phyloP scores from a whole-genome alignment of 2,888 invertebrate genomes.

The Notocelia uddmanniana region DNA sequence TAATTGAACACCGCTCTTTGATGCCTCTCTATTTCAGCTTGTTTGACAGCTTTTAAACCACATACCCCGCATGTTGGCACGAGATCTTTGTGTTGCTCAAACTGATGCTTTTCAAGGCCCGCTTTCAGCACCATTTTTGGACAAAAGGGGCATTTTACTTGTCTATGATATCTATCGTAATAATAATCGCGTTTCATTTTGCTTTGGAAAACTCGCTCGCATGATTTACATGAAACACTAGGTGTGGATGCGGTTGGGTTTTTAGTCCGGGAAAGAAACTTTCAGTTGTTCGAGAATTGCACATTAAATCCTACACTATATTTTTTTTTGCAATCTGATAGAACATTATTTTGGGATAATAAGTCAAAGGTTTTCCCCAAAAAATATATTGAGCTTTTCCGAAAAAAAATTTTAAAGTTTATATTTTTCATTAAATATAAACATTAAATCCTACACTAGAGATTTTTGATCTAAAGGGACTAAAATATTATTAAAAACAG shows the following conservation, averaged over 20 bases:
- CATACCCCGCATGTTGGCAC: constrained; percentile 21
- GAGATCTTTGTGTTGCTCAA: neutral
- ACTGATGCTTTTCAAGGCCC: neutral
- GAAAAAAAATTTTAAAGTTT: too few species aligned
- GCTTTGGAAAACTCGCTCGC: neutral
- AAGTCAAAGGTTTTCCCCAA: too few species aligned
- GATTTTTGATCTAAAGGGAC: too few species aligned
- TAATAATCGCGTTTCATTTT: neutral
- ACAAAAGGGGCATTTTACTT: constrained; percentile 9
- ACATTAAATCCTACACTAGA: too few species aligned
- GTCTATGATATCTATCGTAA: neutral
- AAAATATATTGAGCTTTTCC: too few species aligned
- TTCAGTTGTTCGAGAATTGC: too few species aligned
- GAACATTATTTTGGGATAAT: too few species aligned
- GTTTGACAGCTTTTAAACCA: neutral
- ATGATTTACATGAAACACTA: neutral
- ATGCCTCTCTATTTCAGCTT: neutral
- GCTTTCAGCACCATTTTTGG: neutral
- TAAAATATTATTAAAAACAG: too few species aligned
- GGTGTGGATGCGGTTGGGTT: constrained; percentile 7
- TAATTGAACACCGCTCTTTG: constrained; percentile 4
- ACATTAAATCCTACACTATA: too few species aligned
- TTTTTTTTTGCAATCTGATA: too few species aligned
- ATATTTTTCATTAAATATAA: too few species aligned
- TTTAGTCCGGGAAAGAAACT: too few species aligned